Evolutionary conservation across 2,888 invertebrate genomes (phyloP).

Genomic region (Endomychus coccineus): DNA sequence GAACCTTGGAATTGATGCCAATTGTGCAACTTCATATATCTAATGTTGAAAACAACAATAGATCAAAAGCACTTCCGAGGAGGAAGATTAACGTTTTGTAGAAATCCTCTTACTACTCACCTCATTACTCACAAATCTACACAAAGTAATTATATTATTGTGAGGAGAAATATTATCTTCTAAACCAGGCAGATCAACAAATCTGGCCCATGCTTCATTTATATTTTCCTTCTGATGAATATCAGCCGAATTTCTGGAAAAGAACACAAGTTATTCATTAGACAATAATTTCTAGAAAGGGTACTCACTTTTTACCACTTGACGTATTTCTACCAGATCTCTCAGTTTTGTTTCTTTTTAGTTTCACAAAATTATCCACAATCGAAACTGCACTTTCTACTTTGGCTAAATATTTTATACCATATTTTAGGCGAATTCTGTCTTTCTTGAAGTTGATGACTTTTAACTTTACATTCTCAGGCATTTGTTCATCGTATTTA

Average conservation of each 20-base stretch:
- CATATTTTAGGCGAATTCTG: slow-evolving; percentile 18
- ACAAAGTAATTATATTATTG: slow-evolving; percentile 63
- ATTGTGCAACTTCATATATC: not conserved
- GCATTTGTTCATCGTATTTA: not conserved
- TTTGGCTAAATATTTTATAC: slow-evolving; percentile 21
- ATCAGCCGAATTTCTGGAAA: slow-evolving; percentile 10
- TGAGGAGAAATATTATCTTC: slow-evolving; percentile 76
- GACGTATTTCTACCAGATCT: slow-evolving; percentile 14
- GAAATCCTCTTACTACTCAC: too few species aligned
- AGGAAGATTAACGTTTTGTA: too few species aligned
- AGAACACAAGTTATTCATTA: not conserved
- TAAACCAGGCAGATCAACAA: slow-evolving; percentile 70
- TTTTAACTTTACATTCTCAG: not conserved
- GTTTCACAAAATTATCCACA: slow-evolving; percentile 15
- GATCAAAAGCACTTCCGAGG: too few species aligned
- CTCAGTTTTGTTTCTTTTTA: slow-evolving; percentile 14
- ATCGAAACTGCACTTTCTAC: slow-evolving; percentile 22
- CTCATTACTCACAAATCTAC: slow-evolving; percentile 66
- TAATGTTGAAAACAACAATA: not conserved
- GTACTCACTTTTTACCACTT: slow-evolving; percentile 18
- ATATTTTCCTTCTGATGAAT: slow-evolving; percentile 31
- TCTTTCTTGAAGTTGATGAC: slow-evolving; percentile 17
- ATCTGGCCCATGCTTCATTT: slow-evolving; percentile 64
- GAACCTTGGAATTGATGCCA: not conserved
- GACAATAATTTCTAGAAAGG: not conserved